phyloP scores from a whole-genome alignment of 1,140 invertebrate genomes.

The Pygmarrhopalites habei region DNA sequence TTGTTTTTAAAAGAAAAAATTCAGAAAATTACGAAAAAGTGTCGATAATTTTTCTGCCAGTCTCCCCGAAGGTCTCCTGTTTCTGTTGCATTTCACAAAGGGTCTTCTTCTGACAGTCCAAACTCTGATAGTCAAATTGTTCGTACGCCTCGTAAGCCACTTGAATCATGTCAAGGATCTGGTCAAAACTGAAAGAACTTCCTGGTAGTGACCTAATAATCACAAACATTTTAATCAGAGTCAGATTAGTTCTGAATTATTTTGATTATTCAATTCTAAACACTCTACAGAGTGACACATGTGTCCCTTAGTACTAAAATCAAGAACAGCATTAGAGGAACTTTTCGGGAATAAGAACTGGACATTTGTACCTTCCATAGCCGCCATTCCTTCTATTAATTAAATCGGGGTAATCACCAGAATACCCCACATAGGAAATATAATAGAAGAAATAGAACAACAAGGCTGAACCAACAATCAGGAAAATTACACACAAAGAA shows the following conservation, averaged over 20 bases:
- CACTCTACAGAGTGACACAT: no score
- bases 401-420: no score
- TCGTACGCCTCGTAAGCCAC: slow-evolving; percentile 36
- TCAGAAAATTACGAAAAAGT: slow-evolving; percentile 23
- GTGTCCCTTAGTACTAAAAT: no score
- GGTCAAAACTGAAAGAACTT: slow-evolving; percentile 22
- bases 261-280: no score
- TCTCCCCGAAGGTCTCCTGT: slow-evolving; percentile 33
- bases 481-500: slow-evolving; percentile 5
- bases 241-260: no score
- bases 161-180: slow-evolving; percentile 33
- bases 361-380: no score
- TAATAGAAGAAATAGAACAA: slow-evolving; percentile 31
- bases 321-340: no score
- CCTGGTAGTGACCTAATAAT: no score
- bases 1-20: no score
- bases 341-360: no score
- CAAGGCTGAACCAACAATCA: slow-evolving; percentile 19
- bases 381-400: no score
- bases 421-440: background rate
- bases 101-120: slow-evolving; percentile 38
- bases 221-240: no score
- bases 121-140: slow-evolving; percentile 35
- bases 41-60: slow-evolving; percentile 34
- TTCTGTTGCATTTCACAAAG: slow-evolving; percentile 36